Evolutionary conservation across 2,888 invertebrate genomes (phyloP).

Genomic region (Yponomeuta plumbellus): DNA sequence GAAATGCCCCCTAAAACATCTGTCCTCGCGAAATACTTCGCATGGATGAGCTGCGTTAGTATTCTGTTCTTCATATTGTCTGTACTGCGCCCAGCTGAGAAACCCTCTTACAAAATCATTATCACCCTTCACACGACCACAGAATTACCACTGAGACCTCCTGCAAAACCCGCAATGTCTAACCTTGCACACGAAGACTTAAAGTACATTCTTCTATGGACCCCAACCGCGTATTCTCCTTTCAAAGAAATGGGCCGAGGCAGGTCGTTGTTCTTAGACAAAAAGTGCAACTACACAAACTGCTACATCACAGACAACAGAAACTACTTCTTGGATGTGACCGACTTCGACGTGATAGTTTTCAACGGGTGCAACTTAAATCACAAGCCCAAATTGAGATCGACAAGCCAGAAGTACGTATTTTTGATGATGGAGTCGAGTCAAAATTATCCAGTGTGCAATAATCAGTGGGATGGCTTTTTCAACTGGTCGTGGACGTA

Average conservation of each 20-base stretch:
- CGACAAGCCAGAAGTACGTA: constrained; percentile 23
- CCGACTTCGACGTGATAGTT: constrained; percentile 7
- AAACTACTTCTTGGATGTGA: constrained; percentile 18
- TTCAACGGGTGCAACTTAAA: background rate
- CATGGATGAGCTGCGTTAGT: background rate
- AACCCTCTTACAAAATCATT: background rate
- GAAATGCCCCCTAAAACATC: background rate
- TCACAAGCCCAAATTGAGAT: constrained; percentile 18
- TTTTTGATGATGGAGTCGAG: constrained; percentile 24
- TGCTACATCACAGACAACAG: constrained; percentile 27
- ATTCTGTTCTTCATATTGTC: background rate
- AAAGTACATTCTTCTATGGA: constrained; percentile 9
- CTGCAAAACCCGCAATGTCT: background rate
- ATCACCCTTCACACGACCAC: background rate
- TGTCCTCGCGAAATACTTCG: background rate
- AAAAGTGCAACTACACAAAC: constrained; percentile 28
- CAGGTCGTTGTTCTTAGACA: constrained; percentile 24
- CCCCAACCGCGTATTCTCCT: constrained; percentile 10
- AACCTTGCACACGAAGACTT: constrained; percentile 4
- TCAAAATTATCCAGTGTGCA: constrained; percentile 23
- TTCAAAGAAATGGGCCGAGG: constrained; percentile 23
- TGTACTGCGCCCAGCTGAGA: background rate
- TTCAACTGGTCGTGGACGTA: constrained; percentile 29
- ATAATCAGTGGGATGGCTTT: constrained; percentile 20
- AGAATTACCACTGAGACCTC: background rate